Evolutionary conservation across 2,797 vertebrate species (phyloP), one percentile per base, ranked within the genome.

Genomic region (Odontamblyopus rebecca): DNA sequence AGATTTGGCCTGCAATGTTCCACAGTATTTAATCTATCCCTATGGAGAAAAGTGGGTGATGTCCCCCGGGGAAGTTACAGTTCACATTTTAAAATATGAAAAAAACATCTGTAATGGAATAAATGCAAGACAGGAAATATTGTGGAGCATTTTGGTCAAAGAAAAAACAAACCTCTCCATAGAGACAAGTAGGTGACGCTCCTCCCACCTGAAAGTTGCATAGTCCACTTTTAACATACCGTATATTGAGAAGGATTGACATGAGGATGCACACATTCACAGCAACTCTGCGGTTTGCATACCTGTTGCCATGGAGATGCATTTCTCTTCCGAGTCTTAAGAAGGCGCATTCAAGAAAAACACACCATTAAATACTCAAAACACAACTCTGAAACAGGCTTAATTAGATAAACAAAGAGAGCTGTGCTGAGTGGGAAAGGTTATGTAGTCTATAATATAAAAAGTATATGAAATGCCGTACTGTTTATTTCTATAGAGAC

Each of bases 271-370:
- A 65, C 63, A 64, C 44, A 44, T 12, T 48, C 44, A 48, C 44
- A 4, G 13, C 44, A 48, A 48, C 44, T 62, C 84, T 78, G 71
- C 75, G 83, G 81, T 60, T 23, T 71, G 44, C 80, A 86, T 35
- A 71, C 51, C 78, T 76, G 91, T 93, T 92, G 85, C 91, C 88
- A 91, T 91, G 89, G 91, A 71, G 81, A 92, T 87, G 76, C 68
- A 80, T 80, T 77, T 80, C 81, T 86, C 83, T 18, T 64, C 76
- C 68, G 51, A 83, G 76, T 72, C 66, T 70, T 15, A 6, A 79
- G 69, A 63, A 76, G 73, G 67, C 84, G 78, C 79, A 85, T 90
- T 80, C 89, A 89, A 86, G 4, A 83, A 74, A 62, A 79, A 81
- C 60, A 75, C 83, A 75, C 75, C 75, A 75, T 85, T 82, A 79